Percentiles rank a stretch among this genome's conserved stretches.
These are phyloP conservation scores for Lutjanus argentimaculatus DNA, from an alignment of 2,797 vertebrate genomes.

Conservation along the genomic window DNA sequence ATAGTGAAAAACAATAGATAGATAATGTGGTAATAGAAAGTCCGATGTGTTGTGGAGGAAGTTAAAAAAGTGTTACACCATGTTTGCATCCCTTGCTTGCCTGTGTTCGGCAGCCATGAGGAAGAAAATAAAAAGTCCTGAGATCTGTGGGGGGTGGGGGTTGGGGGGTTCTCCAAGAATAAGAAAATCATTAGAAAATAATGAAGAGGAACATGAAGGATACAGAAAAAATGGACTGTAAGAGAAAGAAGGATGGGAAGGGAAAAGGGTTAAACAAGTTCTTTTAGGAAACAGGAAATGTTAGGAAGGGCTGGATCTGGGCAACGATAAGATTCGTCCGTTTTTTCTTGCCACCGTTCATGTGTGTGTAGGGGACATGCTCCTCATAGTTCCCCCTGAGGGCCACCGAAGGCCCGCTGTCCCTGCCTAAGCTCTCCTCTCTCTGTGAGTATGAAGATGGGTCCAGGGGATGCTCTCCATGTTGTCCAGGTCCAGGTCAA, in stretches of 20 bases:
- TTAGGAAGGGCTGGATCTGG: constrained; percentile 97
- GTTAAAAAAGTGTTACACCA: constrained; percentile 71
- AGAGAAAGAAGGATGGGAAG: constrained; percentile 51
- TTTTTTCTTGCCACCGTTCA: constrained; percentile 99
- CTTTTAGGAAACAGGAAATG: constrained; percentile 71
- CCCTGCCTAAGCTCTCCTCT: constrained; percentile 90
- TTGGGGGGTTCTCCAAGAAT: constrained; percentile 83
- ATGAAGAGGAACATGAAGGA: constrained; percentile 56
- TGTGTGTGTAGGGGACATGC: constrained; percentile 96
- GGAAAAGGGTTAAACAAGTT: constrained; percentile 61
- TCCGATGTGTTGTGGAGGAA: constrained; percentile 75
- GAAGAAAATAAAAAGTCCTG: constrained; percentile 89
- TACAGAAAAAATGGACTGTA: constrained; percentile 66
- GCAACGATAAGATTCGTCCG: constrained; percentile 93
- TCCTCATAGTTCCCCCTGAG: constrained; percentile 95
- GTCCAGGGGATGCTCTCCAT: constrained; percentile 98
- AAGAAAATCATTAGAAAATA: constrained; percentile 77
- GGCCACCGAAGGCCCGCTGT: constrained; percentile 90
- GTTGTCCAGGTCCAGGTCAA: constrained; percentile 98
- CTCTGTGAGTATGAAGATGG: constrained; percentile 92
- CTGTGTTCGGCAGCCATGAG: constrained; percentile 84
- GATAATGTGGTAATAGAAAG: constrained; percentile 65
- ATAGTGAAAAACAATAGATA: constrained; percentile 73
- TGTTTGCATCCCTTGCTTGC: constrained; percentile 81
- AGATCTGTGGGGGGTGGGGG: constrained; percentile 82